These are phyloP conservation scores for Cryptocheilus praepositus DNA, from an alignment of 2,888 invertebrate species.

Conservation along the genomic window DNA sequence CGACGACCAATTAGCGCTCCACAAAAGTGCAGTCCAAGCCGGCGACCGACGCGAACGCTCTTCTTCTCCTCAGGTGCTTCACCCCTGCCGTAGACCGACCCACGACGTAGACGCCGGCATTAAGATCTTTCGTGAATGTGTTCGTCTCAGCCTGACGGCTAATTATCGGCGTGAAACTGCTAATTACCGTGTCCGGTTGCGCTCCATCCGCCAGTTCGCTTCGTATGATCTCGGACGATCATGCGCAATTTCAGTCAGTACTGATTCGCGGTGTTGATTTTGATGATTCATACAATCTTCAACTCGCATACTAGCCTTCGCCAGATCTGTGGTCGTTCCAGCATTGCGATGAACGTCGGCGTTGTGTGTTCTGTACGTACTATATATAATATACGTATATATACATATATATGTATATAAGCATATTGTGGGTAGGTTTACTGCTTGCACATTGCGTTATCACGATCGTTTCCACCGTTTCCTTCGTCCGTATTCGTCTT, in stretches of 20 bases:
- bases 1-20: constrained; percentile 33
- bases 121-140: constrained; percentile 25
- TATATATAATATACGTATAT: no score
- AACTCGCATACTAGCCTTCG: no score
- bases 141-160: constrained; percentile 7
- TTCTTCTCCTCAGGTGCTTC: constrained; percentile 21
- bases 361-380: no score
- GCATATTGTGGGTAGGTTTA: no score
- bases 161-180: constrained; percentile 25
- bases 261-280: no score
- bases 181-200: constrained; percentile 22
- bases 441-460: neutral
- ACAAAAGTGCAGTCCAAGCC: constrained; percentile 17
- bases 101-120: constrained; percentile 7
- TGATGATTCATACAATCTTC: no score
- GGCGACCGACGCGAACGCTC: constrained; percentile 18
- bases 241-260: no score
- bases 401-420: no score
- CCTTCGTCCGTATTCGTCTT: neutral
- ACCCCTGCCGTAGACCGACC: constrained; percentile 10
- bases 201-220: neutral
- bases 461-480: constrained; percentile 1
- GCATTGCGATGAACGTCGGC: no score
- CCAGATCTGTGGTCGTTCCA: no score
- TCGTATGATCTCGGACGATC: neutral